A percentile compares a stretch with the other conserved stretches of the same genome.
Evolutionary conservation across 2,797 vertebrate species (phyloP).

Genomic region (Threskiornis aethiopicus): DNA sequence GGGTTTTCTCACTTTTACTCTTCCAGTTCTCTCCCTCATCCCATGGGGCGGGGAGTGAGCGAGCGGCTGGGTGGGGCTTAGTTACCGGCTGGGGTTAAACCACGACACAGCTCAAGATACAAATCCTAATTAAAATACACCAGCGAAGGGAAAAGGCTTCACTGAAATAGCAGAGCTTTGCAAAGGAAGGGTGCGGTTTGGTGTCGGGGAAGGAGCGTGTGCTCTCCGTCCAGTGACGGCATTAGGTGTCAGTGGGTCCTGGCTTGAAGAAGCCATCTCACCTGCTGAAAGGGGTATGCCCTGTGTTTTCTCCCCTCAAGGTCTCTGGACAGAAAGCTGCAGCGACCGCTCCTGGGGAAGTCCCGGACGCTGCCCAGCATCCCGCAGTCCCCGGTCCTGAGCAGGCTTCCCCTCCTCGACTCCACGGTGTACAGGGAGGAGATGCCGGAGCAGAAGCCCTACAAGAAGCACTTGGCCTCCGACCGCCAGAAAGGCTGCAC

Average conservation of each 20-base stretch:
- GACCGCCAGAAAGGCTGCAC: conserved; percentile 81
- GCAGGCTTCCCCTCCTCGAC: conserved; percentile 79
- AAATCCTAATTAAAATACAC: neutral
- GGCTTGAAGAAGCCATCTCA: neutral
- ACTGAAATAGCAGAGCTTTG: neutral
- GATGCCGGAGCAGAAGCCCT: conserved; percentile 60
- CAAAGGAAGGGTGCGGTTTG: neutral
- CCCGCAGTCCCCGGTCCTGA: conserved; percentile 87
- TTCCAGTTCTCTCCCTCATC: too few relatives aligned
- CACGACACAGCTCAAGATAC: neutral
- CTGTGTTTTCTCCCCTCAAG: conserved; percentile 57
- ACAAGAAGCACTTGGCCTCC: conserved; percentile 49
- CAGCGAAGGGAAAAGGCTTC: neutral
- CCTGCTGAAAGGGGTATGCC: neutral
- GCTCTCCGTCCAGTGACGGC: neutral
- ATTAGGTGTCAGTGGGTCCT: neutral
- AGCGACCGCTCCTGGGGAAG: conserved; percentile 87
- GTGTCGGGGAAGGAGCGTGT: neutral
- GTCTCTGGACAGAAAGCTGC: conserved; percentile 87
- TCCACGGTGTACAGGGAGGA: neutral
- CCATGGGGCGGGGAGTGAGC: too few relatives aligned
- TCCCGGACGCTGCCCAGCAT: conserved; percentile 91
- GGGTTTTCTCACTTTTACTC: too few relatives aligned
- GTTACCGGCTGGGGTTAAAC: too few relatives aligned
- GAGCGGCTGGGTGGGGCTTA: too few relatives aligned